Percentiles rank a stretch among this genome's conserved stretches.
phyloP scores from a whole-genome alignment of 2,113 vertebrate species.

The Nesospiza acunhae region DNA sequence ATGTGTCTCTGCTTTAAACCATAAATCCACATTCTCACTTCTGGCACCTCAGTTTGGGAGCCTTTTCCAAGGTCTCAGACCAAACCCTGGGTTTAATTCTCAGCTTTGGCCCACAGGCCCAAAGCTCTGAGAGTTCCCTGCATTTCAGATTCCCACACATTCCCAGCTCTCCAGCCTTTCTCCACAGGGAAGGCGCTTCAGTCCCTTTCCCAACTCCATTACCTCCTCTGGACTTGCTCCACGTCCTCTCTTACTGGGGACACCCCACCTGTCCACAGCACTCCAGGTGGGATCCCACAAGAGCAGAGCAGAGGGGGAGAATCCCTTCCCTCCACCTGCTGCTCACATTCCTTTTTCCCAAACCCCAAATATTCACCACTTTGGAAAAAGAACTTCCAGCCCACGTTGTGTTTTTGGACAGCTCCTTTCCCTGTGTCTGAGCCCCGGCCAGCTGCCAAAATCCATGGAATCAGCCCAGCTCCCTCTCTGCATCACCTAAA shows the following conservation, averaged over 20 bases:
- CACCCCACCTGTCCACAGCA: neutral
- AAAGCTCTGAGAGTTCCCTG: neutral
- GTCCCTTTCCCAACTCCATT: neutral
- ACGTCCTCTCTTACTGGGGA: rapidly evolving
- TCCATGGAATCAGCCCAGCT: neutral
- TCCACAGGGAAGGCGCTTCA: neutral
- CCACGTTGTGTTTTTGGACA: neutral
- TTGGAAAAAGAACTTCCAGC: neutral
- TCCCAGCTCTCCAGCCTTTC: neutral
- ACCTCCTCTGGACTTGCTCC: neutral
- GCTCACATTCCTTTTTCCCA: neutral
- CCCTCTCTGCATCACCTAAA: neutral
- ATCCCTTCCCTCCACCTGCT: neutral
- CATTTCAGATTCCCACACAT: neutral
- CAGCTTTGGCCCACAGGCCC: neutral
- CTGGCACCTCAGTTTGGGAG: neutral
- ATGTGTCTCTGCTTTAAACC: neutral
- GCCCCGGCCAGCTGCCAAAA: neutral
- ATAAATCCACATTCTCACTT: neutral
- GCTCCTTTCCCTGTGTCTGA: neutral
- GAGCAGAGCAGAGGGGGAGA: neutral
- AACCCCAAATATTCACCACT: neutral
- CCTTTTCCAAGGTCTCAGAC: neutral
- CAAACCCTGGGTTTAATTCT: neutral
- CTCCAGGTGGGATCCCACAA: neutral